Evolutionary conservation across 1,140 invertebrate genomes (phyloP).

Genomic region (Goniozus legneri): DNA sequence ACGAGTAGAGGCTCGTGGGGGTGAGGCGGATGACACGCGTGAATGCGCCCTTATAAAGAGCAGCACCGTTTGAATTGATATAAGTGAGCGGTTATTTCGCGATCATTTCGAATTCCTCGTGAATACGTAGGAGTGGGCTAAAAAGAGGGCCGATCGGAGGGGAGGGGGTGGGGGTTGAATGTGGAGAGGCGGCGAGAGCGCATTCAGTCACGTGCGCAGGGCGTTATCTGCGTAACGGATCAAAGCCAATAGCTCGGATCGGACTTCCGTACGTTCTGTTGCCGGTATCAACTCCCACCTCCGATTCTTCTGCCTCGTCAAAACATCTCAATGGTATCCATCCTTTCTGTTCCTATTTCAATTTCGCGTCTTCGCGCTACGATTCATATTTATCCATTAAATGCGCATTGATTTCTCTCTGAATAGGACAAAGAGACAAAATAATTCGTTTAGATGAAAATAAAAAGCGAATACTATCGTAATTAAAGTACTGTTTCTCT

Average conservation of each 20-base stretch:
- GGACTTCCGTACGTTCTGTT: constrained; percentile 27
- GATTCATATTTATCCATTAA: no score
- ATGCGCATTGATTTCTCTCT: no score
- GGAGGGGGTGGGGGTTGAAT: neutral
- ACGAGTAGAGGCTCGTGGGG: constrained; percentile 23
- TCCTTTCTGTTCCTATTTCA: no score
- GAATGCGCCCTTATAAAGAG: constrained; percentile 52
- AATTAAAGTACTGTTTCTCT: no score
- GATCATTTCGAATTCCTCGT: constrained; percentile 49
- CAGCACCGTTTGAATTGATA: constrained; percentile 52
- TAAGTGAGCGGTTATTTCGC: constrained; percentile 57
- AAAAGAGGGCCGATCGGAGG: neutral
- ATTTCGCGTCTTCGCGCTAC: no score
- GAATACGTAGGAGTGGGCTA: constrained; percentile 9
- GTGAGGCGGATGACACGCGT: constrained; percentile 40
- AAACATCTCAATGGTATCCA: no score
- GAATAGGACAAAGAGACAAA: no score
- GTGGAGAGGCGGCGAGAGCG: neutral
- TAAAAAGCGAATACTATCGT: no score
- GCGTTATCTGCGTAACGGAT: constrained; percentile 29
- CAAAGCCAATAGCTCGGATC: constrained; percentile 38
- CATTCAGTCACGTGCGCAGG: constrained; percentile 32
- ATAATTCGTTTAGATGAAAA: no score
- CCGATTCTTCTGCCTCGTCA: neutral
- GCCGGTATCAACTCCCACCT: neutral